Evolutionary conservation across 2,888 invertebrate genomes (phyloP).

Genomic region (Poecilobothrus nobilitatus): DNA sequence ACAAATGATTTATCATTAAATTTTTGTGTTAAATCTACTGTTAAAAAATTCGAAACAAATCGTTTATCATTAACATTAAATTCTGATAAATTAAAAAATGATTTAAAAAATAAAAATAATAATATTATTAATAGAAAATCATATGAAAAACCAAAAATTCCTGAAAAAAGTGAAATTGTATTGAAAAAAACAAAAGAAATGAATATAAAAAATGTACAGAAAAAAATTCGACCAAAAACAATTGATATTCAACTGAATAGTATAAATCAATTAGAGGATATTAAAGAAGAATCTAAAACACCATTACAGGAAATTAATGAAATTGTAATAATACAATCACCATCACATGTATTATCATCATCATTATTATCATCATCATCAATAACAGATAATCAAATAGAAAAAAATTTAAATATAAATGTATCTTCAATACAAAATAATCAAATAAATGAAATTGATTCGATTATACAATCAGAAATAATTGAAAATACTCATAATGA

Average conservation of each 20-base stretch:
- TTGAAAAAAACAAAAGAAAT: constrained; percentile 37
- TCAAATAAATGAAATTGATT: not conserved
- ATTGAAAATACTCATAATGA: constrained; percentile 14
- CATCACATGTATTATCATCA: not conserved
- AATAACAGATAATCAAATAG: no score
- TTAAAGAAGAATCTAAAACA: constrained; percentile 21
- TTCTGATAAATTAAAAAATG: not conserved
- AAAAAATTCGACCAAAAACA: constrained; percentile 12
- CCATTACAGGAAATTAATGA: constrained; percentile 7
- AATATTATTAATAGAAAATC: constrained; percentile 34
- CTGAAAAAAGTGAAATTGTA: constrained; percentile 35
- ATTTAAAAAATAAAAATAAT: constrained; percentile 25
- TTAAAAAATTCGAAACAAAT: constrained; percentile 21
- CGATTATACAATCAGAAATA: not conserved
- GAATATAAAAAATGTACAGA: constrained; percentile 14
- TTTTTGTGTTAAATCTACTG: constrained; percentile 20
- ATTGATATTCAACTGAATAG: constrained; percentile 9
- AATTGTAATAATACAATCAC: not conserved
- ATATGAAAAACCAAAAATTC: constrained; percentile 36
- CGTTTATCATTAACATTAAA: not conserved
- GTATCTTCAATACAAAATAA: not conserved
- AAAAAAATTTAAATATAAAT: not conserved
- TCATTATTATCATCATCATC: no score
- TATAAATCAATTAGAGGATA: constrained; percentile 20
- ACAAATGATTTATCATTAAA: constrained; percentile 26